Base-by-base conservation (phyloP, 2,113 vertebrate genomes). In the Cairina moschata region DNA sequence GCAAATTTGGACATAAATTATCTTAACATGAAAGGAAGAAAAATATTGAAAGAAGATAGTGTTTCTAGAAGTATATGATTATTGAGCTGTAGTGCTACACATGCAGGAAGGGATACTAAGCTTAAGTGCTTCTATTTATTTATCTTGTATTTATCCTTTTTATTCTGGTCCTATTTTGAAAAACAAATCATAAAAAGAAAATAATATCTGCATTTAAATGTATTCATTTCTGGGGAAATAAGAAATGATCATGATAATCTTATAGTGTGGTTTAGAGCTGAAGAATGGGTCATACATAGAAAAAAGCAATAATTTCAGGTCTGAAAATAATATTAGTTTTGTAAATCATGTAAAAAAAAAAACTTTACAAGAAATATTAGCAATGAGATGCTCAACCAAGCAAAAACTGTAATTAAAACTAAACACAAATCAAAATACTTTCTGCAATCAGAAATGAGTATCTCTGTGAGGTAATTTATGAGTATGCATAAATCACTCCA, bases 321-420 rank as follows among this genome's bases (percentile, higher is more conserved):
- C 89, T 92, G 80, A 93, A 96, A 88, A 93, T 77, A 91, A 36
- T 15, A 48, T 90, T 96, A 92, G 36, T 90, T 97, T 96, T 94
- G 67, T 50, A 89, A 97, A 97, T 88, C 42, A 82, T 76, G 58
- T 91, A 90, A 79, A 97, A 91, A 97, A 84, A 91, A 97, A 83
- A 77, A 17, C 52, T 81, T 97, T 88, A 93, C 7, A 88, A 88
- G 63, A 71, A 96, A 86, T 88, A 63, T 66, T 96, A 96, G 95
- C 97, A 97, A 96, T 95, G 81, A 97, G 91, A 91, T 88, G 76
- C 73, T 98, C 82, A 77, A 89, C 21, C 96, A 73, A 97, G 91
- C 93, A 97, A 97, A 98, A 96, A 86, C 83, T 90, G 56, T 96
- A 96, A 97, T 98, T 97, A 97, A 98, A 97, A 98, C 86, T 90